These are phyloP conservation scores for Prorops nasuta DNA, from an alignment of 1,140 invertebrate species.

Conservation along the genomic window DNA sequence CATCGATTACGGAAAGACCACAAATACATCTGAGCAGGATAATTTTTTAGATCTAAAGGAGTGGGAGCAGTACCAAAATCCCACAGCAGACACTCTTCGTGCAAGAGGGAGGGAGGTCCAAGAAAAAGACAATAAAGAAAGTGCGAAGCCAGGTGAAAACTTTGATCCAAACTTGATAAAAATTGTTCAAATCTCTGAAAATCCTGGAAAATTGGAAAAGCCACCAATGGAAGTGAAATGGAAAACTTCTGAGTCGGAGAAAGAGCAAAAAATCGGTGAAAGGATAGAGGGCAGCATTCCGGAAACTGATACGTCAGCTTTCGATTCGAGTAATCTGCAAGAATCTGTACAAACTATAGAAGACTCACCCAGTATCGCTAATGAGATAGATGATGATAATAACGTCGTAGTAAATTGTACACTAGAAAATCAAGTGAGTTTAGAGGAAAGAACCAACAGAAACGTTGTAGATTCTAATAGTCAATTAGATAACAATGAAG, in stretches of 20 bases:
- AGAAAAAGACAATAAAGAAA: conserved; percentile 2
- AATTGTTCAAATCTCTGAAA: too few species aligned
- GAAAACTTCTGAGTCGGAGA: conserved; percentile 25
- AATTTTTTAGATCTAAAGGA: too few species aligned
- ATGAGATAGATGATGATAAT: too few species aligned
- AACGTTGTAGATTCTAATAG: neutral
- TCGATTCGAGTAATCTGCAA: conserved; percentile 24
- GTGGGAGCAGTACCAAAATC: too few species aligned
- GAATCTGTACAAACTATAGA: too few species aligned
- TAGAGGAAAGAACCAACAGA: too few species aligned
- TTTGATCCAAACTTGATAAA: too few species aligned
- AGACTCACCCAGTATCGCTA: too few species aligned
- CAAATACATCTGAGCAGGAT: conserved; percentile 13
- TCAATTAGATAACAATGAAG: neutral
- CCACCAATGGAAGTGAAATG: conserved; percentile 28
- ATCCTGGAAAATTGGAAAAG: conserved; percentile 27
- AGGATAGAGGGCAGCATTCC: conserved; percentile 28
- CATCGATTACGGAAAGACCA: conserved; percentile 43
- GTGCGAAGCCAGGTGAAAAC: conserved; percentile 7
- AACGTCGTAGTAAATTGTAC: too few species aligned
- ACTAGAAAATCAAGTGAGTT: too few species aligned
- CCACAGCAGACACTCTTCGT: too few species aligned
- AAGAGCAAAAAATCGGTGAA: conserved; percentile 32
- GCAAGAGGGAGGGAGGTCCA: too few species aligned
- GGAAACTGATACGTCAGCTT: conserved; percentile 22